Evolutionary conservation across 2,113 vertebrate genomes (phyloP).

Genomic region (Perognathus longimembris): DNA sequence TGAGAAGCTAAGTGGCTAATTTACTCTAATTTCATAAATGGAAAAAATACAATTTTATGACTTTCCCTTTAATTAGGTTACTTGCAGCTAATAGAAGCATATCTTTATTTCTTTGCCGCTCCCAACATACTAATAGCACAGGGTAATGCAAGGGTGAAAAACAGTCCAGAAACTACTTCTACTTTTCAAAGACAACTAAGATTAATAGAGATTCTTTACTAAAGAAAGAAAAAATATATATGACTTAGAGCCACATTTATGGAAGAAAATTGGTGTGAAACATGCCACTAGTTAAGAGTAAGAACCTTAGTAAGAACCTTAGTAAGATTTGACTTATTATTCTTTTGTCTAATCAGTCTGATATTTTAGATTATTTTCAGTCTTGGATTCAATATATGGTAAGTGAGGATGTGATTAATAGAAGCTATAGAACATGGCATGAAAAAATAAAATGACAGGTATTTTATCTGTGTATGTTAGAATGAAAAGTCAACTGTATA

Average conservation of each 20-base stretch:
- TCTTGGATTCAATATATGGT: background rate
- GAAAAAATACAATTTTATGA: constrained; percentile 40
- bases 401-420: background rate
- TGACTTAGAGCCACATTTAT: background rate
- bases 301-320: constrained; percentile 19
- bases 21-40: constrained; percentile 62
- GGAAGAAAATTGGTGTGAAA: constrained; percentile 1
- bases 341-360: background rate
- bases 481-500: too few relatives aligned
- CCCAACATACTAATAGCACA: background rate
- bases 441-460: constrained; percentile 1
- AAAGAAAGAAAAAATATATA: background rate
- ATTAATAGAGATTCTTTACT: background rate
- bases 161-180: background rate
- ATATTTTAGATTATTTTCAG: constrained; percentile 11
- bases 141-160: constrained; percentile 41
- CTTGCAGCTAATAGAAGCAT: constrained; percentile 43
- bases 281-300: background rate
- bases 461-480: too few relatives aligned
- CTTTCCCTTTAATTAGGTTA: constrained; percentile 70
- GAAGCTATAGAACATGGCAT: background rate
- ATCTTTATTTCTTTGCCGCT: constrained; percentile 51
- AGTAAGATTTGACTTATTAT: background rate
- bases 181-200: background rate
- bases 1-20: constrained; percentile 64